These are phyloP conservation scores for Epizoanthus illoricatus DNA, from an alignment of 92 coral and sea anemone species.

Conservation along the genomic window DNA sequence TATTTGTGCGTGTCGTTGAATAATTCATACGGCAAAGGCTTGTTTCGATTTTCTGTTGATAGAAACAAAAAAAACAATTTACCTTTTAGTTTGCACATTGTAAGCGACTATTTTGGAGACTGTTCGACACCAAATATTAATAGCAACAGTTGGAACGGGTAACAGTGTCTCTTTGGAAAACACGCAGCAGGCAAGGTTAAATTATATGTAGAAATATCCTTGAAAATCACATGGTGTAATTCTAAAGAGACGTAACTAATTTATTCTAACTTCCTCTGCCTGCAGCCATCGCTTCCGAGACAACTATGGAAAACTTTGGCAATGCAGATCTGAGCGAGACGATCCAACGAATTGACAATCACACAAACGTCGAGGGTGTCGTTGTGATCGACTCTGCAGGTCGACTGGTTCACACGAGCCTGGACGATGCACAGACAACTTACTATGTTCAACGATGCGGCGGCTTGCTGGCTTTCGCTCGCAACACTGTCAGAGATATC, in stretches of 20 bases:
- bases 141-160: background rate
- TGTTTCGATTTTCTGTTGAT: conserved; percentile 7
- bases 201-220: background rate
- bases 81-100: background rate
- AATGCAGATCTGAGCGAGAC: conserved; percentile 53
- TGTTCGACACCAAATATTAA: background rate
- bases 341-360: conserved; percentile 69
- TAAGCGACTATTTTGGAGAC: background rate
- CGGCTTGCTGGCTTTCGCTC: conserved; percentile 57
- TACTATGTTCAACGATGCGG: conserved; percentile 64
- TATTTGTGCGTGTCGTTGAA: background rate
- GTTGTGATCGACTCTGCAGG: conserved; percentile 59
- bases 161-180: no score
- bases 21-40: conserved; percentile 12
- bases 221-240: background rate
- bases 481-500: conserved; percentile 56
- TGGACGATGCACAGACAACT: conserved; percentile 59
- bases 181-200: no score
- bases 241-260: background rate
- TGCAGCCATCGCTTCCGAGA: background rate
- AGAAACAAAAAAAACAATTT: background rate
- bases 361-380: conserved; percentile 67
- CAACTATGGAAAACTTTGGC: conserved; percentile 41
- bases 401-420: conserved; percentile 56
- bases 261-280: background rate